phyloP scores from a whole-genome alignment of 2,797 vertebrate species.

The Selene dorsalis region DNA sequence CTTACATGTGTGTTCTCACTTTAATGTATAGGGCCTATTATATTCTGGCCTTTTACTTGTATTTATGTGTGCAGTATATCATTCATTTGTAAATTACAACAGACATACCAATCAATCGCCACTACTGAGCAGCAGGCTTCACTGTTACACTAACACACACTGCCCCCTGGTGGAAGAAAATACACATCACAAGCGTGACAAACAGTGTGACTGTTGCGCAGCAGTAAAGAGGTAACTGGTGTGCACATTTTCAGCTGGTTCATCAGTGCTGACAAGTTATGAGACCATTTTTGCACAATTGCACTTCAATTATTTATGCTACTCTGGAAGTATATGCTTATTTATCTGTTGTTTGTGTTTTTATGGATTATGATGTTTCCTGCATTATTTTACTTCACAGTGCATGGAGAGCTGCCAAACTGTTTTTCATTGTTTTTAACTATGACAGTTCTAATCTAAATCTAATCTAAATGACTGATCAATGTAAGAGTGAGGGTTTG shows the following conservation, averaged over 20 bases:
- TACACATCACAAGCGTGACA: slow-evolving; percentile 30
- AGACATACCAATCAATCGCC: not conserved
- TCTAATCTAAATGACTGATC: not conserved
- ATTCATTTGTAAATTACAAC: not conserved
- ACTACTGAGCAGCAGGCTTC: not conserved
- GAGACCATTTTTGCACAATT: not conserved
- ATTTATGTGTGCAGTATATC: not conserved
- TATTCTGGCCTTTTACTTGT: no score
- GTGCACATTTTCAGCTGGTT: not conserved
- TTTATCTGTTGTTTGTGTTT: no score
- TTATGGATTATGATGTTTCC: no score
- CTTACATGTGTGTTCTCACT: not conserved
- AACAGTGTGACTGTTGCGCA: not conserved
- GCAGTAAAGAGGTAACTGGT: not conserved
- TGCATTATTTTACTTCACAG: no score
- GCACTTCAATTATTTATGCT: no score
- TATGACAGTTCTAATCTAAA: no score
- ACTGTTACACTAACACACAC: slow-evolving; percentile 41
- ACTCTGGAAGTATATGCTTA: no score
- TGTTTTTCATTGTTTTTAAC: no score
- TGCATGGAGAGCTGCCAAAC: no score
- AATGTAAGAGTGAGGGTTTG: not conserved
- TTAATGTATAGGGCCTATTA: not conserved
- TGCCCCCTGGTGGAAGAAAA: slow-evolving; percentile 77
- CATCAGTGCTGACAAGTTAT: not conserved